phyloP scores from a whole-genome alignment of 2,113 vertebrate genomes.

The Zosterops pallidus region DNA sequence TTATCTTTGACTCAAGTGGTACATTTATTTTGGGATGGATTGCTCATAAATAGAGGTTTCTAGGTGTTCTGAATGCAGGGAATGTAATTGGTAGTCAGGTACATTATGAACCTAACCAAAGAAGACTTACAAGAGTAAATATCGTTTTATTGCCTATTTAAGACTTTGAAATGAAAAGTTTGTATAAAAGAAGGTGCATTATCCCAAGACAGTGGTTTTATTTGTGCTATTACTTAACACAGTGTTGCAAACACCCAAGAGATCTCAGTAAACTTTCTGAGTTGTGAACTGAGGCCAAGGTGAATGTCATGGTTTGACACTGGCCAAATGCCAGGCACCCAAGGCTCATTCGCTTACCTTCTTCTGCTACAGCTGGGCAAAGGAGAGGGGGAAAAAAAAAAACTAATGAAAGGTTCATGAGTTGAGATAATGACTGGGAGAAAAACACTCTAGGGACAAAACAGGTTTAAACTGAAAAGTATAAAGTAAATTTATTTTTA shows the following conservation, averaged over 20 bases:
- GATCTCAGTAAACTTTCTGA: not conserved
- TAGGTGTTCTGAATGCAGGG: not conserved
- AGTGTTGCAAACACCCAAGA: not conserved
- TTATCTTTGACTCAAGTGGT: not conserved
- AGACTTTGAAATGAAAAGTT: not conserved
- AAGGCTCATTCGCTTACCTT: rapidly evolving
- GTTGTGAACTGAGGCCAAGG: not conserved
- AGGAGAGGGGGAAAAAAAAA: rapidly evolving
- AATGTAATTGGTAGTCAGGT: not conserved
- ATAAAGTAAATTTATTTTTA: not conserved
- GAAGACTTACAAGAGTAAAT: not conserved
- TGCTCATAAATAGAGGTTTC: not conserved
- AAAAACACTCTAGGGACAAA: not conserved
- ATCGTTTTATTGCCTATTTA: constrained; percentile 19
- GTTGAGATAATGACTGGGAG: not conserved
- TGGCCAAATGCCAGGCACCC: not conserved
- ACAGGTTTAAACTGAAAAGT: not conserved
- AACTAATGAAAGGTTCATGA: not conserved
- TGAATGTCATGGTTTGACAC: not conserved
- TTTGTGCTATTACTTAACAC: not conserved
- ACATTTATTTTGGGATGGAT: not conserved
- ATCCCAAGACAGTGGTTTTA: not conserved
- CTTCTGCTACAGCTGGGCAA: not conserved
- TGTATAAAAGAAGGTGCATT: not conserved
- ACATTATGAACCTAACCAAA: not conserved